Evolutionary conservation across 2,888 invertebrate genomes (phyloP), one percentile per base, ranked within the genome.

Genomic region (Catonia carolina): DNA sequence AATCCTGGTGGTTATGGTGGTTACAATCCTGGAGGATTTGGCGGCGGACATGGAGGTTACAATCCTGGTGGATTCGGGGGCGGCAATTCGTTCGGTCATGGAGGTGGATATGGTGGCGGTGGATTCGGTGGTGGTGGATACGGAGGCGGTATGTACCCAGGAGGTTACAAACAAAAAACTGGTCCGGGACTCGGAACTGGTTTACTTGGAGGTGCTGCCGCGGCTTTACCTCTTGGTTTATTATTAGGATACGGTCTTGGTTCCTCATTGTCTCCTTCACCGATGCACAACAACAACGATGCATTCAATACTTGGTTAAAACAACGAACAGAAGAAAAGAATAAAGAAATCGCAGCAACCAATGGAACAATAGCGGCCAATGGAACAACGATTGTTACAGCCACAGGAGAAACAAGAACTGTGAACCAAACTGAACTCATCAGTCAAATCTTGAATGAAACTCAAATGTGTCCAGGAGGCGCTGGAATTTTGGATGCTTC

Each of bases 1-100:
- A 20, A 41, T n/a, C 41, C 41, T 12, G 41, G 20, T 41, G 41
- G 41, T 20, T 41, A 41, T 41, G 41, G 41, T 20, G 45, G 45
- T 6, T 15, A 37, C 37, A 37, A 17, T 37, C 45, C 45, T 1
- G 23, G 5, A 27, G 27, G 27, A 7, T 45, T 14, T 45, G 18
- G 22, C 22, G 45, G 45, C 22, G 45, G 41, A n/a, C n/a, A 39
- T 18, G 18, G 7, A 33, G 33, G 37, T 37, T 15, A 37, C 37
- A 37, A 17, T 37, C 45, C 45, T 3, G 23, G 27, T 6, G 27
- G 27, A 14, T 45, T 23, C 22, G 45, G 45, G 22, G 45, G 45
- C 15, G 45, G 45, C 2, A 18, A 45, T 27, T 14, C 23, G 14
- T 14, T 14, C n/a, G n/a, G 7, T 10, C 18, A 42, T 42, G 42